These are phyloP conservation scores for Catocala nupta DNA, from an alignment of 2,888 invertebrate genomes.

Conservation along the genomic window DNA sequence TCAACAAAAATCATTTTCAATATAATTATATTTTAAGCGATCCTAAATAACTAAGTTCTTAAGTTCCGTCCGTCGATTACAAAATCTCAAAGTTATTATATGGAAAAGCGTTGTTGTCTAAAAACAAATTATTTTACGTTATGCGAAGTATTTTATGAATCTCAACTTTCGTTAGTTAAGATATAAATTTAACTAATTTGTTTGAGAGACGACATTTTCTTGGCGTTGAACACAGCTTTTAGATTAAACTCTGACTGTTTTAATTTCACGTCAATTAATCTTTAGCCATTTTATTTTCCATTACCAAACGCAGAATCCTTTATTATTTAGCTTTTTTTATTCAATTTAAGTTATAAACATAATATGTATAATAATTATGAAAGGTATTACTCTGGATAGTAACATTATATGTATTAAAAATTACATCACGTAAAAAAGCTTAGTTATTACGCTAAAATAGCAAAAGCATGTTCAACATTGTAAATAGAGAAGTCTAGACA, in stretches of 20 bases:
- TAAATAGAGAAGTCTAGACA: too few species aligned
- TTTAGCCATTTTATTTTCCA: constrained; percentile 66
- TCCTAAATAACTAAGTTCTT: constrained; percentile 3
- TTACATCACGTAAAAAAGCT: too few species aligned
- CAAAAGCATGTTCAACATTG: too few species aligned
- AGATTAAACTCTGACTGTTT: constrained; percentile 68
- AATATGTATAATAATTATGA: too few species aligned
- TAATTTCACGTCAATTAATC: constrained; percentile 76
- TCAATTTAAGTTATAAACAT: too few species aligned
- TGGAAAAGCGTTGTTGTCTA: constrained; percentile 21
- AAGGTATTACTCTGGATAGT: too few species aligned
- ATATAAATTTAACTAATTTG: constrained; percentile 67
- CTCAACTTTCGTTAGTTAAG: constrained; percentile 55
- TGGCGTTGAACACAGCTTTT: constrained; percentile 64
- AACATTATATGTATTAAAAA: too few species aligned
- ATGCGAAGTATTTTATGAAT: constrained; percentile 46
- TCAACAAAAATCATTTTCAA: too few species aligned
- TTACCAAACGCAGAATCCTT: constrained; percentile 39
- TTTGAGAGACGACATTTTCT: constrained; percentile 55
- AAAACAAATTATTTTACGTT: constrained; percentile 36
- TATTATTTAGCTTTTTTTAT: too few species aligned
- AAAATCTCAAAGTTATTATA: constrained; percentile 17
- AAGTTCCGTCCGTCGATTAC: constrained; percentile 13
- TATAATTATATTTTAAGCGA: neutral
- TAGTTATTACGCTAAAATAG: too few species aligned